Conservation (phyloP, 2,113 vertebrate species). For the Regulus satrapa region DNA sequence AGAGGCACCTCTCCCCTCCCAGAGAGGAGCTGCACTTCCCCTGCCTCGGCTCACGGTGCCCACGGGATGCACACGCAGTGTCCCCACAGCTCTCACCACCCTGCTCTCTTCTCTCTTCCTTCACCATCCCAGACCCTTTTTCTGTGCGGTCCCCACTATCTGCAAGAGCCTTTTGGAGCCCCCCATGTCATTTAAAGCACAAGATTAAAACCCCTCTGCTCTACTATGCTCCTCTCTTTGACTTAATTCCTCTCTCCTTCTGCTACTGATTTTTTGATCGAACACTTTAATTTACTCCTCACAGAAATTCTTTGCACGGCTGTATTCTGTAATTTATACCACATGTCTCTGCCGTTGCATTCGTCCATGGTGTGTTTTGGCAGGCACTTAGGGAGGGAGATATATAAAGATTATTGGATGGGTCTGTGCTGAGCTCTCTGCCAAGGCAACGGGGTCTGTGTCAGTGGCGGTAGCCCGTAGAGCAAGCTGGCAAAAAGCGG, state of each 20-base stretch:
- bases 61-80: accelerated
- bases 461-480: background rate
- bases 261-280: slow-evolving; percentile 44
- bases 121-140: background rate
- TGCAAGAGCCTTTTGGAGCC: background rate
- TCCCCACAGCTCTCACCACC: accelerated
- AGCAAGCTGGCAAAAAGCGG: background rate
- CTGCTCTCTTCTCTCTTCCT: background rate
- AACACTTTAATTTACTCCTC: slow-evolving; percentile 57
- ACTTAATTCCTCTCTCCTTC: slow-evolving; percentile 37
- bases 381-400: slow-evolving; percentile 16
- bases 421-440: background rate
- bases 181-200: background rate
- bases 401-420: slow-evolving; percentile 45
- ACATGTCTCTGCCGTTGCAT: background rate
- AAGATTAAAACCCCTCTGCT: slow-evolving; percentile 17
- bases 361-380: slow-evolving; percentile 18
- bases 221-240: slow-evolving; percentile 13
- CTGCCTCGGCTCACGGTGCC: background rate
- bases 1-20: background rate
- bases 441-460: background rate
- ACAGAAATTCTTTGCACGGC: slow-evolving; percentile 4
- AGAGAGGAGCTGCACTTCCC: background rate
- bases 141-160: background rate
- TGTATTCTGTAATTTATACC: slow-evolving; percentile 34